Percentiles rank a stretch among this genome's conserved stretches.
phyloP scores from a whole-genome alignment of 2,113 vertebrate genomes.

The Gymnarchus niloticus region DNA sequence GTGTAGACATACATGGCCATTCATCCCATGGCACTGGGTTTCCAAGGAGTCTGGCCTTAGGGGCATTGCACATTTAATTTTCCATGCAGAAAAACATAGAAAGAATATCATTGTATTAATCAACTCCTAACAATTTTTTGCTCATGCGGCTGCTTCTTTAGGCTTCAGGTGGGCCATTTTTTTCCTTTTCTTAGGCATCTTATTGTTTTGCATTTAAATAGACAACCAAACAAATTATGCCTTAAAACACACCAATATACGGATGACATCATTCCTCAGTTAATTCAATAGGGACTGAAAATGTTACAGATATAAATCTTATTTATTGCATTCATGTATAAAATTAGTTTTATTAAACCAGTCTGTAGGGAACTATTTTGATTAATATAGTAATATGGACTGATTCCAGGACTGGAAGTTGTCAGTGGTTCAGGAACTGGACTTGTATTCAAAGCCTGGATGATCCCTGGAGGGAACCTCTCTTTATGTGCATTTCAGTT shows the following conservation, averaged over 20 bases:
- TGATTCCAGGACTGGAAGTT: not conserved
- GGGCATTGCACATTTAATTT: not conserved
- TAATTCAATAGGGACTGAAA: not conserved
- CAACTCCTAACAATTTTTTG: not conserved
- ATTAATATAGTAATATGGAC: not conserved
- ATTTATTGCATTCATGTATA: slow-evolving; percentile 15
- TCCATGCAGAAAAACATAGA: not conserved
- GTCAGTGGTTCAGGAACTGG: not conserved
- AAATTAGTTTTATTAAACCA: not conserved
- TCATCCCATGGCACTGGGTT: not conserved
- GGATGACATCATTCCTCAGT: not conserved
- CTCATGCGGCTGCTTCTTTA: not conserved
- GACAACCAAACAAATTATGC: not conserved
- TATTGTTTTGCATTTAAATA: not conserved
- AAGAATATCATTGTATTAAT: not conserved
- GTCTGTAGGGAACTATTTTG: not conserved
- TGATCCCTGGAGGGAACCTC: not conserved
- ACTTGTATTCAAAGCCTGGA: not conserved
- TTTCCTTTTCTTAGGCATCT: not conserved
- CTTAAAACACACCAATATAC: not conserved
- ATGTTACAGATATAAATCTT: not conserved
- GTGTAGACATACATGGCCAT: not conserved
- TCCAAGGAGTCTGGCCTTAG: not conserved
- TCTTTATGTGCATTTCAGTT: not conserved
- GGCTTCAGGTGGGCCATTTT: not conserved